Evolutionary conservation across 2,888 invertebrate species (phyloP).

Genomic region (Eucera pruinosa): DNA sequence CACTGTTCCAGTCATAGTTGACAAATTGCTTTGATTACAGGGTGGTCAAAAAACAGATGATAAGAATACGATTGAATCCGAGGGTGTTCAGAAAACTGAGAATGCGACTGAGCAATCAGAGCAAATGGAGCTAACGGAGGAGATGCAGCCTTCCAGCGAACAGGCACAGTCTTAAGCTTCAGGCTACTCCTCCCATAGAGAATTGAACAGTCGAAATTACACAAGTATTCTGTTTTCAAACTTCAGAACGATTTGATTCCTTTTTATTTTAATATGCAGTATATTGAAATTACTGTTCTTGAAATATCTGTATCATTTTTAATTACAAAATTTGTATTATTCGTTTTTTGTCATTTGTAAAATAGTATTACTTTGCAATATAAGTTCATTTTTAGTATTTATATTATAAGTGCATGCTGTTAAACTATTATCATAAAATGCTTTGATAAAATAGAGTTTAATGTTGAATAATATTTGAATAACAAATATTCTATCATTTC

Average conservation of each 20-base stretch:
- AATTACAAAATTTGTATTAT: conserved; percentile 46
- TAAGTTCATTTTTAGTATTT: conserved; percentile 60
- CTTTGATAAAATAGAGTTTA: conserved; percentile 50
- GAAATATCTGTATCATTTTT: conserved; percentile 43
- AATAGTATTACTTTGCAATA: conserved; percentile 49
- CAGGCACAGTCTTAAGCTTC: conserved; percentile 84
- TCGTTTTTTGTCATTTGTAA: conserved; percentile 42
- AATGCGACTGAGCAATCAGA: conserved; percentile 81
- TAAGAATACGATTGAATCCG: conserved; percentile 81
- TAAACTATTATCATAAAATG: conserved; percentile 35
- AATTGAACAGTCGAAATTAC: conserved; percentile 71
- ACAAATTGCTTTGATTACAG: conserved; percentile 83
- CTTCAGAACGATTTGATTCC: conserved; percentile 71
- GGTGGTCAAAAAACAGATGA: conserved; percentile 82
- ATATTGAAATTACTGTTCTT: conserved; percentile 30
- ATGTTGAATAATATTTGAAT: conserved; percentile 32
- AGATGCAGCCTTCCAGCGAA: conserved; percentile 83
- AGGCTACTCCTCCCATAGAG: conserved; percentile 81
- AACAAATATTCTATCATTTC: conserved; percentile 36
- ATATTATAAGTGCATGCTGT: conserved; percentile 53
- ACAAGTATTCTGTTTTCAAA: conserved; percentile 73
- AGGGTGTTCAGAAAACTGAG: conserved; percentile 83
- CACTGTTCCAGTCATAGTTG: conserved; percentile 59
- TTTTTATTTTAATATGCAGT: conserved; percentile 42
- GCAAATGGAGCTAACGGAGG: conserved; percentile 81